These are phyloP conservation scores for Eledona agricola DNA, from an alignment of 2,888 invertebrate genomes.

Conservation along the genomic window DNA sequence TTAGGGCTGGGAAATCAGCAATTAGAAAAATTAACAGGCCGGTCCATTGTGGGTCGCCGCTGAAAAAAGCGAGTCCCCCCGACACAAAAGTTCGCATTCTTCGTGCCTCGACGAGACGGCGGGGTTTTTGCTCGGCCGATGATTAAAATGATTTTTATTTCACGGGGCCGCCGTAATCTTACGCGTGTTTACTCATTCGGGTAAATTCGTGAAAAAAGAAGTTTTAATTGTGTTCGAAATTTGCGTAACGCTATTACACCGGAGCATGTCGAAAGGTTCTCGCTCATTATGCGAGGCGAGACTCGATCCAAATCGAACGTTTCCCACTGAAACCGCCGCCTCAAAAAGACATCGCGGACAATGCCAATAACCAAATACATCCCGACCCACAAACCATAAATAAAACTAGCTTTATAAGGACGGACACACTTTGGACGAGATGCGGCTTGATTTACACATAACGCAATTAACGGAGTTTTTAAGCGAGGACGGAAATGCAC, in stretches of 20 bases:
- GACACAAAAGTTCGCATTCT: constrained; percentile 20
- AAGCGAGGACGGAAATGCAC: constrained; percentile 8
- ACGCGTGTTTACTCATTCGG: constrained; percentile 35
- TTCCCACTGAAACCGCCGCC: constrained; percentile 20
- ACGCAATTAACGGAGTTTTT: constrained; percentile 31
- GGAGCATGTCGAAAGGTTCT: constrained; percentile 27
- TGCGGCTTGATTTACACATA: constrained; percentile 19
- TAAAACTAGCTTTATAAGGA: constrained; percentile 23
- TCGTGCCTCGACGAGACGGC: constrained; percentile 11
- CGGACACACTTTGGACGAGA: too few relatives aligned
- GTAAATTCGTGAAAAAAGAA: constrained; percentile 35
- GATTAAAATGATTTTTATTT: constrained; percentile 31
- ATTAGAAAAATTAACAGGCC: constrained; percentile 55
- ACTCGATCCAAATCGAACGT: constrained; percentile 17
- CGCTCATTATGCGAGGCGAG: constrained; percentile 8
- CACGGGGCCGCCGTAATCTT: constrained; percentile 20
- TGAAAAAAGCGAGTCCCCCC: constrained; percentile 8
- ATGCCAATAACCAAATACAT: too few relatives aligned
- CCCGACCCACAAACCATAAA: too few relatives aligned
- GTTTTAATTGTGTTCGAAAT: constrained; percentile 41
- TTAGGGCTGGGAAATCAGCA: constrained; percentile 55
- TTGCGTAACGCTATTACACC: constrained; percentile 40
- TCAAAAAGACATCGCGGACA: too few relatives aligned
- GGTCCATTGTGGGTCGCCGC: constrained; percentile 9
- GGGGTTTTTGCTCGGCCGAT: constrained; percentile 17